phyloP scores from a whole-genome alignment of 2,888 invertebrate genomes.

The Colostygia pectinataria region DNA sequence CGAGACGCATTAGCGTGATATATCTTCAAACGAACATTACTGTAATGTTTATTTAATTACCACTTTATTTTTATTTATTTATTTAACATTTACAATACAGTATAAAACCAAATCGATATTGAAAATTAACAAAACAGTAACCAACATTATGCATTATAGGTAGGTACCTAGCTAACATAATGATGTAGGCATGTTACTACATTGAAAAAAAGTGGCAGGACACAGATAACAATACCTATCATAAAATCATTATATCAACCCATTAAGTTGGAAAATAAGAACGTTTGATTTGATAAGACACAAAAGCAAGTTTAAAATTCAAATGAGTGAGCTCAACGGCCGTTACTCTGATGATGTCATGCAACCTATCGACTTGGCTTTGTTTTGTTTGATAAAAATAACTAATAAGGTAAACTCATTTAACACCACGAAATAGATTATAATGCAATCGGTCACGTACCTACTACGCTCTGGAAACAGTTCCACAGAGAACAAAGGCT shows the following conservation, averaged over 20 bases:
- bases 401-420: constrained; percentile 23
- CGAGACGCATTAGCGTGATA: not conserved
- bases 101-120: too few relatives aligned
- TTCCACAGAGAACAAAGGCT: constrained; percentile 5
- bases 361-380: constrained; percentile 23
- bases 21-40: too few relatives aligned
- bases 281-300: constrained; percentile 15
- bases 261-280: constrained; percentile 24
- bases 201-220: not conserved
- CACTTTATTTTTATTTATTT: too few relatives aligned
- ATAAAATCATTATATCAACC: not conserved
- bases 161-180: too few relatives aligned
- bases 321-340: constrained; percentile 33
- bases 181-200: too few relatives aligned
- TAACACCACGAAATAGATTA: constrained; percentile 15
- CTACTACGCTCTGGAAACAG: not conserved
- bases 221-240: not conserved
- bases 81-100: too few relatives aligned
- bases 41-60: too few relatives aligned
- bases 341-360: constrained; percentile 43
- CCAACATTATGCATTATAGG: too few relatives aligned
- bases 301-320: constrained; percentile 28
- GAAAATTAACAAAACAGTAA: too few relatives aligned
- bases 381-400: constrained; percentile 24
- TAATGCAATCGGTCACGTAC: constrained; percentile 25